Base-by-base conservation (phyloP, 1,140 invertebrate species). In the Eufriesea mexicana region DNA sequence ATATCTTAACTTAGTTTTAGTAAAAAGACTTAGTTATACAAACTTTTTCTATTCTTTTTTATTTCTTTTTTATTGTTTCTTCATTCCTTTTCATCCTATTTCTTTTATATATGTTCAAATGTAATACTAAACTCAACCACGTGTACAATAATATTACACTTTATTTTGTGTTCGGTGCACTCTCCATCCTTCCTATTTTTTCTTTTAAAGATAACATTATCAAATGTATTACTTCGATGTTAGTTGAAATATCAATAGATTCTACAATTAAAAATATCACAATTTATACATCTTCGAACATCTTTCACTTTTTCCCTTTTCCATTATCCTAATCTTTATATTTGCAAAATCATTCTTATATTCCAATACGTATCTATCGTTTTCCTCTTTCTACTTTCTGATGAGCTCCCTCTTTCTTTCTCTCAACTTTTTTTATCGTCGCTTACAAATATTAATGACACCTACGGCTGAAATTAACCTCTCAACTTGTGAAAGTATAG, bases 381-480 rank as follows among this genome's bases (percentile, higher is more conserved):
- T 12, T 54, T 54, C 14, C 10, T 0, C 28, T 12, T 64, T 20
- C 42, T 23, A 6, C 28, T 12, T 64, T 20, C 42, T 23, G 7
- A 14, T 28, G 1, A 6, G 6, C 5, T 61, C 59, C 59, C 28
- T 16, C 25, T 61, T 28, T 16, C 59, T 7, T n/a, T 61, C 14
- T 25, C 28, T 61, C 59, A 61, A 7, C 9, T 12, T 61, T 61
- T 25, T 25, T 61, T 61, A 61, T 61, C 14, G 59, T 14, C 25
- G 28, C 7, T 62, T 20, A 5, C 28, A 28, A 64, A 64, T 20
- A 28, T 35, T 66, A 77, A 79, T 28, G 67, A 73, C 49, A 49
- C 20, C 18, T 64, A 18, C 74, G 42, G 20, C 5, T 51, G 47
- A 8, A 20, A 54, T 74, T 80, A 80, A 80, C 78, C 70, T 80